Conservation (phyloP, 2,113 vertebrate species). For the Dasyornis broadbenti region DNA sequence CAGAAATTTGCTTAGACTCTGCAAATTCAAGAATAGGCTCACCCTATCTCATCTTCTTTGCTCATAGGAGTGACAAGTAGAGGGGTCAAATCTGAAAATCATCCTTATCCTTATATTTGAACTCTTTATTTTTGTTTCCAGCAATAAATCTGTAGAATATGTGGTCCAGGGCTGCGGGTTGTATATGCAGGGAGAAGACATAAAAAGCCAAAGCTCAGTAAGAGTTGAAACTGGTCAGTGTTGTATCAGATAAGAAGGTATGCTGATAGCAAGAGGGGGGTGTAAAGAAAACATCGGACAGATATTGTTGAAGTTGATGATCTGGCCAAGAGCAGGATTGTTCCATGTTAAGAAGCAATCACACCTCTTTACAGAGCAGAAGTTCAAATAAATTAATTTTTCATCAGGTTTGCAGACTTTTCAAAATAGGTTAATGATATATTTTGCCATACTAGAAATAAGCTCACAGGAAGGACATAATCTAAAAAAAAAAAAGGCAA, state of each 20-base stretch:
- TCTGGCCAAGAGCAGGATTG: not conserved
- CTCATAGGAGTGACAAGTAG: not conserved
- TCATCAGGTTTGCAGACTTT: not conserved
- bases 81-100: not conserved
- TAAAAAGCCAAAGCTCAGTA: not conserved
- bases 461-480: not conserved
- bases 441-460: not conserved
- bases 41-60: not conserved
- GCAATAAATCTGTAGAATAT: not conserved
- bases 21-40: not conserved
- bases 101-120: not conserved
- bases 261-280: rapidly evolving
- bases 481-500: not conserved
- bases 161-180: not conserved
- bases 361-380: not conserved
- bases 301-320: not conserved
- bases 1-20: not conserved
- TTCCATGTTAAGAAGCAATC: not conserved
- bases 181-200: not conserved
- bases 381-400: not conserved
- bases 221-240: not conserved
- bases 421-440: not conserved
- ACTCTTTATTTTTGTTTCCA: not conserved
- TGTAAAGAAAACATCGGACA: not conserved
- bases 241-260: not conserved